phyloP scores from a whole-genome alignment of 2,113 vertebrate genomes.

The Lophotis ruficrista region DNA sequence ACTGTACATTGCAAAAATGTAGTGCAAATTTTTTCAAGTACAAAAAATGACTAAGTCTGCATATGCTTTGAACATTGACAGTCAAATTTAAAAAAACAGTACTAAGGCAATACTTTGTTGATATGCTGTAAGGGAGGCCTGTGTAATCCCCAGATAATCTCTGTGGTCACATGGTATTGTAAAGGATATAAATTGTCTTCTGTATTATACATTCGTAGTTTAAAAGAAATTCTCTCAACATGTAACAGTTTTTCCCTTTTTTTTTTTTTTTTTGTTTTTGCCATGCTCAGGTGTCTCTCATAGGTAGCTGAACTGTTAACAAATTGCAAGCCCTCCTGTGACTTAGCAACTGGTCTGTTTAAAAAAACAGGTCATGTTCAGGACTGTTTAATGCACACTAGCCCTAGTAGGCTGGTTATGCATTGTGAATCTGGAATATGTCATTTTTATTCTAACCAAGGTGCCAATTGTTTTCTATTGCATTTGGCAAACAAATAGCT shows the following conservation, averaged over 20 bases:
- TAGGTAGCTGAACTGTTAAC: neutral
- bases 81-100: neutral
- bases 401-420: neutral
- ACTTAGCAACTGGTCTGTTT: neutral
- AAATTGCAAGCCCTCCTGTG: neutral
- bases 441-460: neutral
- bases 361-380: neutral
- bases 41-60: neutral
- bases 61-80: neutral
- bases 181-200: neutral
- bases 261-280: neutral
- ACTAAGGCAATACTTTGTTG: neutral
- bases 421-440: neutral
- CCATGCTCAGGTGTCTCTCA: fast-evolving
- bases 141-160: neutral
- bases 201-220: neutral
- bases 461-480: neutral
- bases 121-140: neutral
- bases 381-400: neutral
- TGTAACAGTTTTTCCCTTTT: neutral
- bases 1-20: neutral
- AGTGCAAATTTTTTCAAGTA: neutral
- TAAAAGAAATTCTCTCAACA: neutral
- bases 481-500: neutral
- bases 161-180: neutral